A percentile compares a stretch with the other conserved stretches of the same genome.
phyloP scores from a whole-genome alignment of 2,113 vertebrate species.

The Psittacula cyanocephala region DNA sequence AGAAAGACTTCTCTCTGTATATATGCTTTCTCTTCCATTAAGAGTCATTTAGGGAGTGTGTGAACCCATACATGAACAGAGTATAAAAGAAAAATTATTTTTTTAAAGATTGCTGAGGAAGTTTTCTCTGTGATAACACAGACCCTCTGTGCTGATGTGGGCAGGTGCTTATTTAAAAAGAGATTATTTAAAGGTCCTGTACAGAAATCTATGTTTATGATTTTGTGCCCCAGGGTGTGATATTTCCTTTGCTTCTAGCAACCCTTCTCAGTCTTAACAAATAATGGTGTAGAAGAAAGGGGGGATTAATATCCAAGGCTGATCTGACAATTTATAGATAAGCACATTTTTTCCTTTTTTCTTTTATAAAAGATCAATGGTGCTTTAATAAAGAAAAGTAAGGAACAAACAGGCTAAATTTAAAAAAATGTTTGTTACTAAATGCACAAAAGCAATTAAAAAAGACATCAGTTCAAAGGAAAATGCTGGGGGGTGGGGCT shows the following conservation, averaged over 20 bases:
- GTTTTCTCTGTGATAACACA: not conserved
- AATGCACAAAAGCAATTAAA: not conserved
- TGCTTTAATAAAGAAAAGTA: not conserved
- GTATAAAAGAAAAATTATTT: not conserved
- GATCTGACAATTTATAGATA: not conserved
- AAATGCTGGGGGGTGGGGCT: rapidly evolving
- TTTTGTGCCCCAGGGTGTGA: not conserved
- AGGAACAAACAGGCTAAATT: not conserved
- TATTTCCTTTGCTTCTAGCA: not conserved
- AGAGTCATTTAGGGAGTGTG: not conserved
- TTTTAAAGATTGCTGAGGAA: rapidly evolving
- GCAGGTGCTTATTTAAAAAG: not conserved
- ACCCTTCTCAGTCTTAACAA: not conserved
- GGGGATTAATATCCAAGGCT: not conserved
- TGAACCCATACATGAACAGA: not conserved
- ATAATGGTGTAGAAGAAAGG: not conserved
- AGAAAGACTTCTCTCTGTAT: not conserved
- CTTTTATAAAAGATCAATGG: not conserved
- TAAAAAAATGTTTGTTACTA: not conserved
- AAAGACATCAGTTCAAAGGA: not conserved
- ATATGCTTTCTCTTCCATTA: not conserved
- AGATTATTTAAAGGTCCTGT: not conserved
- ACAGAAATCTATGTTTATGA: not conserved
- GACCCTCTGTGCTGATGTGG: not conserved
- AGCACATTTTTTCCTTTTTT: not conserved